Evolutionary conservation across 2,888 invertebrate genomes (phyloP), one percentile per base, ranked within the genome.

Genomic region (Perizoma flavofasciatum): DNA sequence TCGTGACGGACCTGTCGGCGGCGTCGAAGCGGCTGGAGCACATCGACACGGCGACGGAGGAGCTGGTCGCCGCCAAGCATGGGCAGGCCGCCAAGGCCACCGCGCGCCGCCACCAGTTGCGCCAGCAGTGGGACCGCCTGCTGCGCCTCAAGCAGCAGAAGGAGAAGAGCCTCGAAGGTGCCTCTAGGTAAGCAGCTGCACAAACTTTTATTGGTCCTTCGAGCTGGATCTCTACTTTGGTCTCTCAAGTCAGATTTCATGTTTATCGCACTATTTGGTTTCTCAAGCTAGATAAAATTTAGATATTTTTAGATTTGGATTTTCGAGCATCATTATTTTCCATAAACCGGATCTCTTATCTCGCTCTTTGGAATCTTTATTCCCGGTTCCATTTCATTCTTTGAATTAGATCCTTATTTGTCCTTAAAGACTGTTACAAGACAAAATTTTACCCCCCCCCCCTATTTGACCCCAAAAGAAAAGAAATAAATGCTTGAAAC

Each of bases 1-100:
- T 99, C 86, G 94, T 99, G 35, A 98, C 98, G 0, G 99, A 99
- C 80, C 90, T 99, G 41, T 98, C 98, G 0, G 98, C 98, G 0
- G 98, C 98, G 8, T 97, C 97, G 33, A 97, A 97, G 70, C 95
- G 98, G 0, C 94, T 99, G 68, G 98, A 98, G 70, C 96, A 96
- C 55, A 96, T 99, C 61, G 98, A 98, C 77, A 93, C 94, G 0
- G 96, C 97, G 11, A 98, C 98, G 0, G 95, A 96, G 44, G 97
- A 96, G 72, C 95, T 99, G 83, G 95, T 96, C 0, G 93, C 94
- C 0, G 95, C 96, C 65, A 96, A 96, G n/a, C 98, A 98, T 81
- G 95, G 97, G 11, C 97, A 98, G 80, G 90, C 91, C 0, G 81
- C 80, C 3, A 74, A 74, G 22, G 92, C 89, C 0, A 75, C 84